phyloP scores from a whole-genome alignment of 2,888 invertebrate genomes.

The Phalera bucephala region DNA sequence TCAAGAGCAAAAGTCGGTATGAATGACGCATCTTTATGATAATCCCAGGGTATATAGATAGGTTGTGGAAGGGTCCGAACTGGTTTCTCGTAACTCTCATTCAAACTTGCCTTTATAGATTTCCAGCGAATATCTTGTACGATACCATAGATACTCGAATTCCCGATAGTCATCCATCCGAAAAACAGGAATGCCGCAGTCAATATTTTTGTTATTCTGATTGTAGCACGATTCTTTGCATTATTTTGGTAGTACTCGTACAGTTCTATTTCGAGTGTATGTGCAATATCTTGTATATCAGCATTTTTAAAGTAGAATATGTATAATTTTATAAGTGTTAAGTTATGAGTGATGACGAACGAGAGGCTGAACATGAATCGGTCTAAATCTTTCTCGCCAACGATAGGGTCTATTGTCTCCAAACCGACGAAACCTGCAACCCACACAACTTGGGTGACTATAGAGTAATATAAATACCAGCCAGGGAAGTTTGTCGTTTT shows the following conservation, averaged over 20 bases:
- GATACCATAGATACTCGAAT: conserved; percentile 64
- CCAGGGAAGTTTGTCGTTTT: conserved; percentile 63
- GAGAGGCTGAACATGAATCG: conserved; percentile 76
- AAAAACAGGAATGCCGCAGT: conserved; percentile 66
- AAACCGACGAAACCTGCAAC: conserved; percentile 72
- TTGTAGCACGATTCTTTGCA: conserved; percentile 47
- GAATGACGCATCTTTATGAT: conserved; percentile 57
- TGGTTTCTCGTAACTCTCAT: conserved; percentile 46
- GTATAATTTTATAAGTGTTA: conserved; percentile 69
- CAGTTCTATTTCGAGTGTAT: conserved; percentile 59
- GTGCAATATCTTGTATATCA: conserved; percentile 66
- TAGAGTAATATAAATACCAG: conserved; percentile 65
- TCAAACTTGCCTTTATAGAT: conserved; percentile 46
- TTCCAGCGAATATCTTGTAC: conserved; percentile 68
- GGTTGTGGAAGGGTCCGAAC: conserved; percentile 67
- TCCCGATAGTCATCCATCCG: conserved; percentile 72
- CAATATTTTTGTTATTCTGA: conserved; percentile 56
- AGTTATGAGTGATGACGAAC: conserved; percentile 73
- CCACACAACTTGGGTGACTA: conserved; percentile 66
- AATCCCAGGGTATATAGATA: conserved; percentile 75
- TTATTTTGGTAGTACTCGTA: conserved; percentile 66
- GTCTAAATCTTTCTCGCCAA: conserved; percentile 71
- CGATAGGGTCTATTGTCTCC: conserved; percentile 74
- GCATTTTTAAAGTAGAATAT: conserved; percentile 69
- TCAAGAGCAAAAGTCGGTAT: conserved; percentile 65